Base-by-base conservation (phyloP, 2,113 vertebrate genomes). In the Salvelinus fontinalis region DNA sequence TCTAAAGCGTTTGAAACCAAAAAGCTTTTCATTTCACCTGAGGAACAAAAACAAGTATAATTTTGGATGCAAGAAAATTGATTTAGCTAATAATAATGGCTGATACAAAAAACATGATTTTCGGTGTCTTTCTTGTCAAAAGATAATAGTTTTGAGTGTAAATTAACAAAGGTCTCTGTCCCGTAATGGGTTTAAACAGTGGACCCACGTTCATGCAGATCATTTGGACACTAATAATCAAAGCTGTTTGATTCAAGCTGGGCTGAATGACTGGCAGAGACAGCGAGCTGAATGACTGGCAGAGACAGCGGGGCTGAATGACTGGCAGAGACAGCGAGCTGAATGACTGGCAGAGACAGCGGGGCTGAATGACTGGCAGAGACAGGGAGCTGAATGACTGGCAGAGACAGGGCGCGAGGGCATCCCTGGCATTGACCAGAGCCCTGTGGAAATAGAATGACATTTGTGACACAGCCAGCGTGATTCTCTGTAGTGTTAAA, bases 1-100 rank as follows among this genome's bases (percentile, higher is more conserved):
- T 83, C 74, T 88, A 92, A 92, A 92, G 88, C 89, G 11, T 22
- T 62, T 20, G 59, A 62, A 62, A 3, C 59, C 59, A 62, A 62
- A 24, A 62, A n/a, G 18, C n/a, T 11, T 24, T 89, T 80, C 51
- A 78, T 80, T 85, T 90, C 87, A 87, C 91, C 92, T 91, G 89
- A 92, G 90, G 78, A 91, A 90, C 87, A 84, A 81, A 85, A 85
- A 83, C 27, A 80, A 80, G 64, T 74, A 78, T 4, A 74, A 81
- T 86, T 88, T 29, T 76, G 67, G 86, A 83, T 82, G 76, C 31
- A 73, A 84, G 62, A 68, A 68, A 54, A 18, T 18, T 73, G 75
- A n/a, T 39, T 27, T 5, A 78, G 83, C 76, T 77, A 54, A 34
- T 77, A 54, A 34, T 77, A 75, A 54, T 72, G 70, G 49, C 44